Evolutionary conservation across 2,888 invertebrate genomes (phyloP).

Genomic region (Teinopalpus imperialis): DNA sequence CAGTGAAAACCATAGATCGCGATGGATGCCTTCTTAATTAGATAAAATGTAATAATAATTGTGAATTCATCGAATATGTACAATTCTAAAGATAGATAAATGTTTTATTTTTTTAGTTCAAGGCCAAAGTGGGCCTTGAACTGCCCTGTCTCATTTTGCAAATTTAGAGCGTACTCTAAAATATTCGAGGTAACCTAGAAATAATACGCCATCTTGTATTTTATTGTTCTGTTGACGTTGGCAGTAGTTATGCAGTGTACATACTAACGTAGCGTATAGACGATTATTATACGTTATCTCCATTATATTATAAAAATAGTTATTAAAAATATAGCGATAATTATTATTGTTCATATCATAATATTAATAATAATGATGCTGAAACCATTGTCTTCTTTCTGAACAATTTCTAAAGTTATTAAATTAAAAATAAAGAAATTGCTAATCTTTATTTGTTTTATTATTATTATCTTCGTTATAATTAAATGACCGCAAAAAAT

Average conservation of each 20-base stretch:
- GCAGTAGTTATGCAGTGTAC: constrained; percentile 59
- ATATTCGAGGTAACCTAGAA: constrained; percentile 49
- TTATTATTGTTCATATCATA: constrained; percentile 87
- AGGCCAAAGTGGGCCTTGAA: constrained; percentile 5
- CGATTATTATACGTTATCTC: constrained; percentile 71
- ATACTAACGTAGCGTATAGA: constrained; percentile 67
- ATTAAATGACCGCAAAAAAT: too few species aligned
- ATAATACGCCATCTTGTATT: constrained; percentile 44
- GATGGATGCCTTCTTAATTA: too few species aligned
- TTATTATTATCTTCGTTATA: constrained; percentile 36
- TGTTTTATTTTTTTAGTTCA: constrained; percentile 20
- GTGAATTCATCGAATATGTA: constrained; percentile 11
- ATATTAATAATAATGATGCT: constrained; percentile 82
- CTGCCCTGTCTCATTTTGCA: constrained; percentile 13
- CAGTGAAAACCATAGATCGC: too few species aligned
- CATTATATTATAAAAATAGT: constrained; percentile 70
- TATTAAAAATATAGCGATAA: constrained; percentile 74
- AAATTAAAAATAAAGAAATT: constrained; percentile 82
- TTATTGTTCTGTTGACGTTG: constrained; percentile 54
- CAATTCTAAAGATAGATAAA: constrained; percentile 13
- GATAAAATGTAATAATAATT: constrained; percentile 17
- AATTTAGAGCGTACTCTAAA: constrained; percentile 31
- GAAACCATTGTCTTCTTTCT: constrained; percentile 87
- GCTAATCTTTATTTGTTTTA: constrained; percentile 71
- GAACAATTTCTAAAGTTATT: constrained; percentile 90